These are phyloP conservation scores for Dromiciops gliroides DNA, from an alignment of 2,113 vertebrate species.

Conservation along the genomic window DNA sequence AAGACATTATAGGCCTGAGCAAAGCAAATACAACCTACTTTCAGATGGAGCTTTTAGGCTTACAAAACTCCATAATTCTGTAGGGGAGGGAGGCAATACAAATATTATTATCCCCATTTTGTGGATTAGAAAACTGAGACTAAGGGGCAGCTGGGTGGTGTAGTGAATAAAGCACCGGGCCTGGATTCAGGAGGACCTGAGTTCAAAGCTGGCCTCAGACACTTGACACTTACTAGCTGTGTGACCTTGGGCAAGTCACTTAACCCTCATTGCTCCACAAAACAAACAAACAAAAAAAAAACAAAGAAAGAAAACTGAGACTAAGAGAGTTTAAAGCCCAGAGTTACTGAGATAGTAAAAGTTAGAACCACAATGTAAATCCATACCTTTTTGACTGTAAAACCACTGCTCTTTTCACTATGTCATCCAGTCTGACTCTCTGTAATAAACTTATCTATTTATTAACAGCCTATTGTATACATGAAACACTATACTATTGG, in stretches of 20 bases:
- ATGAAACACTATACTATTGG: background rate
- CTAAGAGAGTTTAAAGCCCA: background rate
- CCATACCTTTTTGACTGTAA: background rate
- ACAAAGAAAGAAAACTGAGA: background rate
- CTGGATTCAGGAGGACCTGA: too few species aligned
- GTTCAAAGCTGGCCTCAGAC: too few species aligned
- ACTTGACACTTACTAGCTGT: too few species aligned
- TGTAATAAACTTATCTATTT: background rate
- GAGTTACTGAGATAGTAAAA: background rate
- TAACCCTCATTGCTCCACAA: too few species aligned
- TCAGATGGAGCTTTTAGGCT: background rate
- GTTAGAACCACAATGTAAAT: background rate
- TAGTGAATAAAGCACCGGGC: too few species aligned
- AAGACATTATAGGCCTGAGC: background rate
- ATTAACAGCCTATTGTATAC: background rate
- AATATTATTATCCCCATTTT: background rate
- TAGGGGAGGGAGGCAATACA: background rate
- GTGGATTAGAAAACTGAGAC: background rate
- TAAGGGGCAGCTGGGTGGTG: too few species aligned
- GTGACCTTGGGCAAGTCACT: too few species aligned
- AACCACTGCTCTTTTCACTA: background rate
- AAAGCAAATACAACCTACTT: background rate
- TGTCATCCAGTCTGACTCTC: background rate
- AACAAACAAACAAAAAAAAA: too few species aligned
- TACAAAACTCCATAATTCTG: background rate